Evolutionary conservation across 2,113 vertebrate species (phyloP).

Genomic region (Amphiprion ocellaris): DNA sequence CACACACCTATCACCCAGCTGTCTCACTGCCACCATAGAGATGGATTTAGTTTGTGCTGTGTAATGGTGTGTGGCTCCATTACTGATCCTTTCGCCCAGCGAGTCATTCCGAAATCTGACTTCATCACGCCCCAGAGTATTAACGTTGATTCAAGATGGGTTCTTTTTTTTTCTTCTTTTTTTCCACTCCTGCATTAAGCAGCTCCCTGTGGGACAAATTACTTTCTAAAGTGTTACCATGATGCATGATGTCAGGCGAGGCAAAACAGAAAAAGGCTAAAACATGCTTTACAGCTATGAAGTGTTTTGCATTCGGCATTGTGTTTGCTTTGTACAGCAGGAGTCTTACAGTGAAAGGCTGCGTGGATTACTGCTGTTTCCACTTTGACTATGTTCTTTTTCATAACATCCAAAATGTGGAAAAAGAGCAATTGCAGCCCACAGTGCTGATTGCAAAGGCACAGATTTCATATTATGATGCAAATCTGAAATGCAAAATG

Average conservation of each 20-base stretch:
- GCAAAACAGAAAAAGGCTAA: slow-evolving; percentile 6
- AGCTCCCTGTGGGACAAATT: slow-evolving; percentile 41
- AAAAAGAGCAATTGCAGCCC: neutral
- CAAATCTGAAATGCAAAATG: neutral
- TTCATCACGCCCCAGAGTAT: slow-evolving; percentile 41
- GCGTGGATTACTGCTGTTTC: neutral
- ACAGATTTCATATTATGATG: neutral
- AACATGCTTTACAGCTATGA: neutral
- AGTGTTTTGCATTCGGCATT: neutral
- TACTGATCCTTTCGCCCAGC: slow-evolving; percentile 30
- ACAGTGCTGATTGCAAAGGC: neutral
- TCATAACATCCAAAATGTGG: too few relatives aligned
- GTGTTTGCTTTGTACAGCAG: slow-evolving; percentile 14
- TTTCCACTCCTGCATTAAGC: slow-evolving; percentile 15
- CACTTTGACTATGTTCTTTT: too few relatives aligned
- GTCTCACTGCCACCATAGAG: slow-evolving; percentile 40
- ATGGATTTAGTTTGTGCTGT: slow-evolving; percentile 54
- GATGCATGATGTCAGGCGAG: neutral
- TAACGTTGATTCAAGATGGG: slow-evolving; percentile 32
- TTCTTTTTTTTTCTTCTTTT: neutral
- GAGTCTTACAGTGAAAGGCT: neutral
- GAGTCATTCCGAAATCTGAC: slow-evolving; percentile 31
- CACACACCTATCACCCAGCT: slow-evolving; percentile 26
- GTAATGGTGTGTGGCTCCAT: slow-evolving; percentile 63
- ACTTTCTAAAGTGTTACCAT: slow-evolving; percentile 34